phyloP scores from a whole-genome alignment of 1,140 invertebrate genomes.

The Drosophila watanabei region DNA sequence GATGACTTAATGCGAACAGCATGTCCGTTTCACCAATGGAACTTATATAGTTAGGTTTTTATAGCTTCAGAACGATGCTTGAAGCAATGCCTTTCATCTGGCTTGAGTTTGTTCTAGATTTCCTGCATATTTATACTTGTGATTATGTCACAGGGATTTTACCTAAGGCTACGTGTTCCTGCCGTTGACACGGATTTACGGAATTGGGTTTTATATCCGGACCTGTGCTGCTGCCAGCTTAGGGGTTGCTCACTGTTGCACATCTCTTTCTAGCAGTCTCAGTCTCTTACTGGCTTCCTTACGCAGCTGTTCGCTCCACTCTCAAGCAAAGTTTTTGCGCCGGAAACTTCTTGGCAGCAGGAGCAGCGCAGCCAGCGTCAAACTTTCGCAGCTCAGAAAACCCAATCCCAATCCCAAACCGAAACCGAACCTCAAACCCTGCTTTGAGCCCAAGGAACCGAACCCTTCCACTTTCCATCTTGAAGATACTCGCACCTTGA shows the following conservation, averaged over 20 bases:
- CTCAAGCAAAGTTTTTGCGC: constrained; percentile 61
- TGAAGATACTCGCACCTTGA: constrained; percentile 77
- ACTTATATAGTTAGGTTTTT: not conserved
- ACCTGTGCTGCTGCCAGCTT: constrained; percentile 42
- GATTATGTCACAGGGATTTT: not conserved
- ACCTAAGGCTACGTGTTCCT: constrained; percentile 6
- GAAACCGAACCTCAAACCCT: constrained; percentile 18
- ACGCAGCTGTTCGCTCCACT: constrained; percentile 49
- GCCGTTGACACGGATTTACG: constrained; percentile 56
- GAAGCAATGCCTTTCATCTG: not conserved
- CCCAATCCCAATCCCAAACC: constrained; percentile 38
- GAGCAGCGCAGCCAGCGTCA: constrained; percentile 43
- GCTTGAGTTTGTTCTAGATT: not conserved
- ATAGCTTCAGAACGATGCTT: no score
- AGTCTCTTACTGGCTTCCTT: constrained; percentile 9
- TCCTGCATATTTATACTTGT: not conserved
- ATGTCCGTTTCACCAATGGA: constrained; percentile 58
- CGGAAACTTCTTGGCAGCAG: constrained; percentile 71
- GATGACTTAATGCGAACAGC: constrained; percentile 64
- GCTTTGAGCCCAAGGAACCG: constrained; percentile 21
- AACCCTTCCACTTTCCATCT: constrained; percentile 69
- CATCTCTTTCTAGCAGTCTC: constrained; percentile 26
- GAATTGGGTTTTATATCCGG: constrained; percentile 66
- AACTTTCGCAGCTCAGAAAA: constrained; percentile 61
- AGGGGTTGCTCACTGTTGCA: constrained; percentile 66